Conservation (phyloP, 2,888 invertebrate species). For the Neoitamus cyanurus region DNA sequence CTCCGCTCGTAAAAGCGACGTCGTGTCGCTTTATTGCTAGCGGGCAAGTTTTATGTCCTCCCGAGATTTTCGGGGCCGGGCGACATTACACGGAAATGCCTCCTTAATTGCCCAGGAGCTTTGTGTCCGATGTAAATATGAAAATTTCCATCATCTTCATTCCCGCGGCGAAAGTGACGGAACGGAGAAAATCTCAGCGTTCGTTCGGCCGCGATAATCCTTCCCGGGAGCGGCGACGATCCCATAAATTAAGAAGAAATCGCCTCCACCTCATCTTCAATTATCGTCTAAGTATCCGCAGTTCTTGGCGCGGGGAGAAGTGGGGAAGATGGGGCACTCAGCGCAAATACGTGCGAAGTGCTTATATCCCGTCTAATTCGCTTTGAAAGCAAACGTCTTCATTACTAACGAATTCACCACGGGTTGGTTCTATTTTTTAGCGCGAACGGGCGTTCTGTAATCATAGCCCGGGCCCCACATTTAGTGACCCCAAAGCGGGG, state of each 20-base stretch:
- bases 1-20: neutral
- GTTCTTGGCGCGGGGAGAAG: neutral
- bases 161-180: neutral
- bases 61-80: neutral
- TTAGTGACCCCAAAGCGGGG: slow-evolving; percentile 20
- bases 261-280: neutral
- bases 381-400: slow-evolving; percentile 39
- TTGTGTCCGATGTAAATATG: neutral
- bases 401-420: slow-evolving; percentile 26
- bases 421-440: slow-evolving; percentile 12
- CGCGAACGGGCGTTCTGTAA: slow-evolving; percentile 11
- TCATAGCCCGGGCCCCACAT: slow-evolving; percentile 10
- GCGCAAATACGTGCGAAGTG: slow-evolving; percentile 37
- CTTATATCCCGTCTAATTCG: slow-evolving; percentile 30
- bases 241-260: slow-evolving; percentile 22
- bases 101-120: neutral
- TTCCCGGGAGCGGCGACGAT: neutral
- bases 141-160: neutral
- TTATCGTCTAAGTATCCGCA: neutral
- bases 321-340: neutral
- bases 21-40: neutral
- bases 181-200: neutral
- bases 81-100: slow-evolving; percentile 1
- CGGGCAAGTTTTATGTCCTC: neutral
- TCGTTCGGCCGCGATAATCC: neutral